phyloP scores from a whole-genome alignment of 1,140 invertebrate genomes.

The Drosophila athabasca region DNA sequence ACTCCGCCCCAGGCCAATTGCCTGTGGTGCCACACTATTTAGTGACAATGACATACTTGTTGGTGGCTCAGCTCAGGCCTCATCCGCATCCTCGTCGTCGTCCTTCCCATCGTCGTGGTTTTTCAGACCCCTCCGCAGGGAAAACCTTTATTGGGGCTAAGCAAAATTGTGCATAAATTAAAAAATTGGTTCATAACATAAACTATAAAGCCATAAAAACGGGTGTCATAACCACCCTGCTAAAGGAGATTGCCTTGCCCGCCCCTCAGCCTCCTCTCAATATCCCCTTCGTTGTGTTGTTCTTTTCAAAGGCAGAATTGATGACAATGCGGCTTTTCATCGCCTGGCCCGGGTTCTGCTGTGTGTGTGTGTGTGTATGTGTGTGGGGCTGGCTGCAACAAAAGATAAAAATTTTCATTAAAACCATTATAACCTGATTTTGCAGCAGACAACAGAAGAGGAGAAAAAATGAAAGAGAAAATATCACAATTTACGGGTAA shows the following conservation, averaged over 20 bases:
- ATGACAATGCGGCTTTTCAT: slow-evolving; percentile 80
- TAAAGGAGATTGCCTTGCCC: slow-evolving; percentile 46
- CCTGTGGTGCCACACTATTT: slow-evolving; percentile 62
- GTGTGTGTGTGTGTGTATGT: slow-evolving; percentile 25
- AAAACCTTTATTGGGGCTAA: slow-evolving; percentile 25
- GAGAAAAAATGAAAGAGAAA: slow-evolving; percentile 31
- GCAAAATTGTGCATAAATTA: slow-evolving; percentile 78
- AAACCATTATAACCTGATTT: slow-evolving; percentile 72
- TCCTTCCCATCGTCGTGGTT: neutral
- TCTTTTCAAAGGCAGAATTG: slow-evolving; percentile 66
- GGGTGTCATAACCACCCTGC: slow-evolving; percentile 45
- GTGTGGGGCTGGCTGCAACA: slow-evolving; percentile 55
- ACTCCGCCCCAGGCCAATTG: slow-evolving; percentile 45
- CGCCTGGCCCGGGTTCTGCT: slow-evolving; percentile 45
- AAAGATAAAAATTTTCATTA: slow-evolving; percentile 81
- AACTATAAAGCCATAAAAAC: slow-evolving; percentile 69
- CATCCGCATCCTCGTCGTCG: neutral
- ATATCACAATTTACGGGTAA: slow-evolving; percentile 20
- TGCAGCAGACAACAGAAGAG: slow-evolving; percentile 37
- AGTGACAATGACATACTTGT: slow-evolving; percentile 76
- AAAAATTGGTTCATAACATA: slow-evolving; percentile 66
- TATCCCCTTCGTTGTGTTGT: slow-evolving; percentile 34
- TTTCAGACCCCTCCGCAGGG: slow-evolving; percentile 1
- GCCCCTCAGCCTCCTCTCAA: slow-evolving; percentile 8
- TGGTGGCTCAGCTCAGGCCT: slow-evolving; percentile 11